Percentiles rank a stretch among this genome's conserved stretches.
These are phyloP conservation scores for Trichonephila clavipes DNA, from an alignment of 1,140 invertebrate genomes.

Conservation along the genomic window DNA sequence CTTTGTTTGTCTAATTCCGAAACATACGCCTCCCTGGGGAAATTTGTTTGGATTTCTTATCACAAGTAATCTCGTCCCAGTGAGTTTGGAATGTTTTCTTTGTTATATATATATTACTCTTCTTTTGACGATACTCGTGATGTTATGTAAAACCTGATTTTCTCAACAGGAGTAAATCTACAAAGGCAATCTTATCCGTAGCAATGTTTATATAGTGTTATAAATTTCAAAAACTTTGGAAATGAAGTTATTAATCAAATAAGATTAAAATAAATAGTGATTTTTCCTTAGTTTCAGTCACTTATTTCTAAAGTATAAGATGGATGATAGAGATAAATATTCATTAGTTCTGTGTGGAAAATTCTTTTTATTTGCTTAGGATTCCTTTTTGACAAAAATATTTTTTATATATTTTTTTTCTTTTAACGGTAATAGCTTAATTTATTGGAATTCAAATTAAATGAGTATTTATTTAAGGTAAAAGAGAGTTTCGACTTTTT, in stretches of 20 bases:
- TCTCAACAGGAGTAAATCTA: not conserved
- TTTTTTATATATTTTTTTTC: too few relatives aligned
- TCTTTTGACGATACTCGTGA: not conserved
- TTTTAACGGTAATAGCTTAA: too few relatives aligned
- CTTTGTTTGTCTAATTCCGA: constrained; percentile 29
- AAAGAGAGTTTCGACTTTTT: too few relatives aligned
- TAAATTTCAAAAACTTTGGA: not conserved
- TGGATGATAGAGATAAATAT: not conserved
- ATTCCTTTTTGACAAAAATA: too few relatives aligned
- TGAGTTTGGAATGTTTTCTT: not conserved
- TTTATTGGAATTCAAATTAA: too few relatives aligned
- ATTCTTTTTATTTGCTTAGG: too few relatives aligned
- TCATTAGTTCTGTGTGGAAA: too few relatives aligned
- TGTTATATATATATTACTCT: not conserved
- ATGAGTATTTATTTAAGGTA: too few relatives aligned
- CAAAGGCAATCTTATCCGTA: not conserved
- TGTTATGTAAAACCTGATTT: not conserved
- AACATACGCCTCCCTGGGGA: constrained; percentile 8
- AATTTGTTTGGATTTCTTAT: constrained; percentile 15
- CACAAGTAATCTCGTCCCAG: not conserved
- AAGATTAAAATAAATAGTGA: not conserved
- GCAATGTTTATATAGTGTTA: not conserved
- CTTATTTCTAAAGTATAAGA: not conserved
- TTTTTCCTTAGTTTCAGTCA: not conserved
- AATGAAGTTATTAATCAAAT: not conserved